phyloP scores from a whole-genome alignment of 2,113 vertebrate species.

The Montifringilla adamsi region DNA sequence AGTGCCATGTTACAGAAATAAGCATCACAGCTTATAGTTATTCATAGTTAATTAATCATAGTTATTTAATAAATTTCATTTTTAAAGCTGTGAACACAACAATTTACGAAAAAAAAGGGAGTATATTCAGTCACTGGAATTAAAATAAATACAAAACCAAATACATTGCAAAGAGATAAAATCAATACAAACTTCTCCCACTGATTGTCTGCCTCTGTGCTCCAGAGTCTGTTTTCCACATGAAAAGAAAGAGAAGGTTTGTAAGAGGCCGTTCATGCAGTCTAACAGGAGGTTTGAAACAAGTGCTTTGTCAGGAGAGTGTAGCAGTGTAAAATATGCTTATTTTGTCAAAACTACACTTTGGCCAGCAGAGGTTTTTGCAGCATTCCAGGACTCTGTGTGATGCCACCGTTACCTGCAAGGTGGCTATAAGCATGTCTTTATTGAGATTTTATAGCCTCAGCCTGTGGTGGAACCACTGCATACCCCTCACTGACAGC shows the following conservation, averaged over 20 bases:
- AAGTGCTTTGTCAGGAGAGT: background rate
- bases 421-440: background rate
- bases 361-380: background rate
- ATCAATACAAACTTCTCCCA: background rate
- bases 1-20: background rate
- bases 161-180: background rate
- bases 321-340: background rate
- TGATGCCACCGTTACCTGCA: background rate
- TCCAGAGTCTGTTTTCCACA: background rate
- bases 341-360: background rate
- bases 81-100: background rate
- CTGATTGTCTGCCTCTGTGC: background rate
- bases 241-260: background rate
- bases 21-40: background rate
- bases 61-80: background rate
- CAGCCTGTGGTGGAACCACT: background rate
- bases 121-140: background rate
- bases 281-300: background rate
- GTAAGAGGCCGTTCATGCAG: background rate
- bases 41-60: background rate
- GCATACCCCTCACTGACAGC: background rate
- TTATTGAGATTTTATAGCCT: background rate
- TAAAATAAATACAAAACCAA: background rate
- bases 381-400: background rate
- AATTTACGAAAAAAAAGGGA: background rate